Base-by-base conservation (phyloP, 2,888 invertebrate genomes). In the Diaprepes abbreviatus region DNA sequence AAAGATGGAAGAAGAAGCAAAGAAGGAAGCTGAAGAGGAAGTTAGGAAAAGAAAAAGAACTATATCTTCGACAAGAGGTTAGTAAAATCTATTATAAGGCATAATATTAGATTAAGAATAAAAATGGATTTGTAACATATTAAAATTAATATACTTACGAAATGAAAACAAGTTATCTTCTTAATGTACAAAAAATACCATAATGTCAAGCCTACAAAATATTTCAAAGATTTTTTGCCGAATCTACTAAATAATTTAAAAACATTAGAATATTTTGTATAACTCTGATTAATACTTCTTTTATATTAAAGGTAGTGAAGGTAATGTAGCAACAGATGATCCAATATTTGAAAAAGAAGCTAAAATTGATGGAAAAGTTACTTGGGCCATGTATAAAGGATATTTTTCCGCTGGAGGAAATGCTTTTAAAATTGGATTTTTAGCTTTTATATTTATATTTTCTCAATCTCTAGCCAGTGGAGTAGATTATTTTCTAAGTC, bases 401-500 rank as follows among this genome's bases (percentile, higher is more conserved):
- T 94, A 94, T 83, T 86, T 94, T 66, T 81, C 84, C 10, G 92
- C 93, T 2, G 91, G 92, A 54, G 93, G 94, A 0, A 89, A 90
- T 74, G 87, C 87, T 70, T 85, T 87, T 45, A 77, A 90, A 63
- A 35, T 66, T 12, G 16, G 62, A 4, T 24, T 63, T 2, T 9
- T 75, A 5, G n/a, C 66, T 1, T 24, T 62, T 31, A 87, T 92
- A 28, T 93, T 91, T 73, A 74, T 90, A 17, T 72, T 90, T 0
- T 88, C 93, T 1, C 94, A 94, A 84, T 76, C 88, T 3, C 83
- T 91, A 38, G 93, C 91, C 0, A 94, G 93, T 7, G 88, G 88
- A 5, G 89, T 91, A 0, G 95, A 95, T 82, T 93, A 90, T 84
- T 94, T 93, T 86, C 88, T 94, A 5, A 89, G 92, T 3, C 90